Percentiles rank a stretch among this genome's conserved stretches.
These are phyloP conservation scores for Ceryle rudis DNA, from an alignment of 2,797 vertebrate genomes.

Conservation along the genomic window DNA sequence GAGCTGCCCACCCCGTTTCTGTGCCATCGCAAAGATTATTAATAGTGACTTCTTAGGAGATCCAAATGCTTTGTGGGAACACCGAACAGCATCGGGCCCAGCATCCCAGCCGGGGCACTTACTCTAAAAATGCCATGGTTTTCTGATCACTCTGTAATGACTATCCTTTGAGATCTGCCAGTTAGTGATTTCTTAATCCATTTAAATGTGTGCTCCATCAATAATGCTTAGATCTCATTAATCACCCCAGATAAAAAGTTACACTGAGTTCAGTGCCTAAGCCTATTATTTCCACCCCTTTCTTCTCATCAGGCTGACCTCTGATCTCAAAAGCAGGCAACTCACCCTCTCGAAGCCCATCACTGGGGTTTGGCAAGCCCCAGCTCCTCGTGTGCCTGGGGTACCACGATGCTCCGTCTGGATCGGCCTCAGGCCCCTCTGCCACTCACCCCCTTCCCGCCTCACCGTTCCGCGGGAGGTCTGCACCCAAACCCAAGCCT, in stretches of 20 bases:
- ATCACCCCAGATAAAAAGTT: background rate
- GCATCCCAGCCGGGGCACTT: background rate
- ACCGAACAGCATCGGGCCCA: background rate
- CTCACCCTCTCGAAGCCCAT: accelerated
- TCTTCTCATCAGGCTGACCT: background rate
- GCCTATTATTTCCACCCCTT: background rate
- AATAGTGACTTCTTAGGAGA: background rate
- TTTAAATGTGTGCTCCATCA: constrained; percentile 21
- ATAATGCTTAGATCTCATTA: constrained; percentile 35
- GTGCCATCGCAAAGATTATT: background rate
- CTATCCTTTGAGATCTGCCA: constrained; percentile 39
- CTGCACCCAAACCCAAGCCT: background rate
- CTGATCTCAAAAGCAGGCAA: accelerated
- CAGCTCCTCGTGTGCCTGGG: accelerated
- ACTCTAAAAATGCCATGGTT: background rate
- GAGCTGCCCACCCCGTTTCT: background rate
- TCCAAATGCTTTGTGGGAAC: background rate
- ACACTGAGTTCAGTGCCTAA: background rate
- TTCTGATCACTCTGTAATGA: constrained; percentile 23
- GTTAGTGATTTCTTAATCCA: constrained; percentile 50
- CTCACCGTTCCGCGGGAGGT: background rate
- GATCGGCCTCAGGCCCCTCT: background rate
- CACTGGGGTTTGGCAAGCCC: accelerated
- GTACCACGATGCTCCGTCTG: accelerated
- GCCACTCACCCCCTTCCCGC: background rate